These are phyloP conservation scores for Acrocephalus scirpaceus DNA, from an alignment of 2,797 vertebrate species.

Conservation along the genomic window DNA sequence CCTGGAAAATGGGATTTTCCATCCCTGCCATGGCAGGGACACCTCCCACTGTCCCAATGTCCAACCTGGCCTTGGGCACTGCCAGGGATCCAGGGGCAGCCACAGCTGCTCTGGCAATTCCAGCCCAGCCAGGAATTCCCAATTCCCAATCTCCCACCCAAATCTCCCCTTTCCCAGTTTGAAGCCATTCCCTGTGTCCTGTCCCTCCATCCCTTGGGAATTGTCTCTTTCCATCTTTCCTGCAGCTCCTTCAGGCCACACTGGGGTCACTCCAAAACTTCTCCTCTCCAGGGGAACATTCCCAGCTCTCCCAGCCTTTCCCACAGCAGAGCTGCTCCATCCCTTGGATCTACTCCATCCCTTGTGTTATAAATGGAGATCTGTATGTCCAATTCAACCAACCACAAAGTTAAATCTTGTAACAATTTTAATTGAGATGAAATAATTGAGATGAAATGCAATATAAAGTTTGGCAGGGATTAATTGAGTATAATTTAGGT, in stretches of 20 bases:
- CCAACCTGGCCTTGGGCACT: background rate
- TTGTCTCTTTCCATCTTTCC: background rate
- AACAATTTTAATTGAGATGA: no score
- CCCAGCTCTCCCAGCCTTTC: background rate
- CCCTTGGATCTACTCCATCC: background rate
- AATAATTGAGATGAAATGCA: no score
- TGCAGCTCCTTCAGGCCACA: background rate
- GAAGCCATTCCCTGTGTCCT: background rate
- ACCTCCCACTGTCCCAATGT: background rate
- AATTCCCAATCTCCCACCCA: background rate
- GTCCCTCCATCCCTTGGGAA: background rate
- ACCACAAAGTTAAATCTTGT: no score
- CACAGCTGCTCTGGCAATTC: background rate
- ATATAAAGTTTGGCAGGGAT: no score
- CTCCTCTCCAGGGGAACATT: background rate
- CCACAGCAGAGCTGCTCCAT: no score
- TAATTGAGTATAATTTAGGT: no score
- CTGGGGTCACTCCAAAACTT: rapidly evolving
- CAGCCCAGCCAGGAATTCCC: background rate
- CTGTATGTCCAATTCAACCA: no score
- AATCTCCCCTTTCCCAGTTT: background rate
- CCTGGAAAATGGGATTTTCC: background rate
- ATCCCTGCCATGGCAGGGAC: background rate
- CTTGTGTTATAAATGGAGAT: no score
- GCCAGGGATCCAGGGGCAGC: background rate